Percentiles rank a stretch among this genome's conserved stretches.
Conservation (phyloP, 2,888 invertebrate species). For the Formica aserva region DNA sequence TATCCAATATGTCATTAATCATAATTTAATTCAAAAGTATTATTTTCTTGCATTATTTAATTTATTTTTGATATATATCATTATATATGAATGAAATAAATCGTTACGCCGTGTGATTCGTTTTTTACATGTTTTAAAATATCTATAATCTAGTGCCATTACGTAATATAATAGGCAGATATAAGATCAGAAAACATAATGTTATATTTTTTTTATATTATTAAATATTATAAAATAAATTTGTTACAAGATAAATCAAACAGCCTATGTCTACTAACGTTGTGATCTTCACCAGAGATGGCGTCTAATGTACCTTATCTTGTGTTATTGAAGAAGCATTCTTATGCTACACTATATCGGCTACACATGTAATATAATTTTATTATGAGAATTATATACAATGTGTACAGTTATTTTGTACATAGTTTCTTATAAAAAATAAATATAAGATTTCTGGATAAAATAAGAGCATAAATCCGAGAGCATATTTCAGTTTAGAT, state of each 20-base stretch:
- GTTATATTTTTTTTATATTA: neutral
- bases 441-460: constrained; percentile 4
- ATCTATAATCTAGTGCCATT: neutral
- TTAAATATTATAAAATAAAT: constrained; percentile 10
- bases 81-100: neutral
- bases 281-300: constrained; percentile 22
- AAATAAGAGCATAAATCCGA: neutral
- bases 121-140: neutral
- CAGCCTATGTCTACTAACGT: neutral
- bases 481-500: neutral
- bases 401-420: neutral
- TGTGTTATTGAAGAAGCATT: neutral
- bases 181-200: neutral
- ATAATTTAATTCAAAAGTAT: neutral
- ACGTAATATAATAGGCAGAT: neutral
- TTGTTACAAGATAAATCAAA: neutral
- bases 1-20: neutral
- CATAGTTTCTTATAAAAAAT: constrained; percentile 7
- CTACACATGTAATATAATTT: neutral
- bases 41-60: neutral
- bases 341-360: neutral
- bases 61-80: neutral
- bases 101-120: neutral
- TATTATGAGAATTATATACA: neutral
- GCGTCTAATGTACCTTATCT: neutral